These are phyloP conservation scores for Pseudorectes ferrugineus DNA, from an alignment of 2,113 vertebrate species.

Conservation along the genomic window DNA sequence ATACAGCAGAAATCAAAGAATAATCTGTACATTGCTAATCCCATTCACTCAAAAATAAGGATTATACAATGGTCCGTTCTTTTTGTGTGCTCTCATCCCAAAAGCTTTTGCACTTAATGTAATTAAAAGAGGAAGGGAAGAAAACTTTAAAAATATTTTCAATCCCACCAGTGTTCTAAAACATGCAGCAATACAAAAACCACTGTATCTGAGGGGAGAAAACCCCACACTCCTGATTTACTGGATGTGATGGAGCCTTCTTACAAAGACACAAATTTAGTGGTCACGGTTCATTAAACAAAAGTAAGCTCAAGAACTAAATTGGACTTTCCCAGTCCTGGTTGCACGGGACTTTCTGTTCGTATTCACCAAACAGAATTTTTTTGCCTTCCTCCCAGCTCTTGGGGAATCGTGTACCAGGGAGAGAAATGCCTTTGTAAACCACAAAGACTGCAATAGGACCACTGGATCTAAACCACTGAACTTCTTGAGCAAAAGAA, in stretches of 20 bases:
- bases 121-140: background rate
- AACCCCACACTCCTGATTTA: background rate
- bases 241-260: background rate
- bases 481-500: background rate
- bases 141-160: background rate
- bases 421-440: background rate
- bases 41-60: background rate
- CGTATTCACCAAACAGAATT: background rate
- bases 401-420: accelerated
- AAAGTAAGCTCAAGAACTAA: background rate
- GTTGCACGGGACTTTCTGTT: background rate
- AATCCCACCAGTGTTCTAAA: background rate
- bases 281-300: background rate
- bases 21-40: background rate
- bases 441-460: background rate
- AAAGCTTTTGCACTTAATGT: background rate
- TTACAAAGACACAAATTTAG: background rate
- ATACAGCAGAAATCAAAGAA: background rate
- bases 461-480: background rate
- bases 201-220: background rate
- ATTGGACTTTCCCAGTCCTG: background rate
- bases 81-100: background rate
- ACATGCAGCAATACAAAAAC: background rate
- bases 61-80: background rate
- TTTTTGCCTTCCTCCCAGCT: background rate